Evolutionary conservation across 2,113 vertebrate genomes (phyloP).

Genomic region (Oncorhynchus masou): DNA sequence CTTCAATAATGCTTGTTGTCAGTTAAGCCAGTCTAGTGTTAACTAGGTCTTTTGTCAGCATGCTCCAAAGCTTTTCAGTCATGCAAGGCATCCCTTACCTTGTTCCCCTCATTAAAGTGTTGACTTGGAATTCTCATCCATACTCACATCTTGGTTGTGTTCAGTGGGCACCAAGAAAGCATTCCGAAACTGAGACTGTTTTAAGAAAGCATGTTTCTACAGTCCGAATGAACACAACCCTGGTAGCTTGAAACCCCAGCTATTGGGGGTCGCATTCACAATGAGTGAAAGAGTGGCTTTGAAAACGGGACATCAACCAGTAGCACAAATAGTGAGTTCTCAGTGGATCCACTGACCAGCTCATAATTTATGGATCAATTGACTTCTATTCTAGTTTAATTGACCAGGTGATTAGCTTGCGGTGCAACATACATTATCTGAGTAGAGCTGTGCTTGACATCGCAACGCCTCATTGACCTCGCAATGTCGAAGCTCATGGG

Average conservation of each 20-base stretch:
- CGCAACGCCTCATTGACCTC: constrained; percentile 13
- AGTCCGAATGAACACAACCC: too few species aligned
- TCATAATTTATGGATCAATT: constrained; percentile 70
- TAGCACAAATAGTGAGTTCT: neutral
- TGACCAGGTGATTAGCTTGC: constrained; percentile 68
- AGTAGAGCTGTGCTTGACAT: neutral
- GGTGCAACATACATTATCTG: neutral
- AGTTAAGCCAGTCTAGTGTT: constrained; percentile 50
- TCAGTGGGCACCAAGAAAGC: too few species aligned
- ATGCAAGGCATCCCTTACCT: neutral
- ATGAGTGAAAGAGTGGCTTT: too few species aligned
- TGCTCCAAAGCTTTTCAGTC: constrained; percentile 58
- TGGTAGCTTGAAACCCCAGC: too few species aligned
- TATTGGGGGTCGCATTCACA: too few species aligned
- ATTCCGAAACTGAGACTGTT: too few species aligned
- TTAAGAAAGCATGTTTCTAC: too few species aligned
- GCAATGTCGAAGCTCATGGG: constrained; percentile 30
- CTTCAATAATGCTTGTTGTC: constrained; percentile 54
- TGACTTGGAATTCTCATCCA: too few species aligned
- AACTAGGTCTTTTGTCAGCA: constrained; percentile 47
- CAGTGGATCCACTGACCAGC: constrained; percentile 3
- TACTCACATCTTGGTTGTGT: too few species aligned
- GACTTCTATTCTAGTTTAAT: constrained; percentile 72
- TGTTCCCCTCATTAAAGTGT: neutral
- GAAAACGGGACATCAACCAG: too few species aligned